A percentile compares a stretch with the other conserved stretches of the same genome.
These are phyloP conservation scores for Siderastrea siderea DNA, from an alignment of 92 coral and sea anemone species.

Conservation along the genomic window DNA sequence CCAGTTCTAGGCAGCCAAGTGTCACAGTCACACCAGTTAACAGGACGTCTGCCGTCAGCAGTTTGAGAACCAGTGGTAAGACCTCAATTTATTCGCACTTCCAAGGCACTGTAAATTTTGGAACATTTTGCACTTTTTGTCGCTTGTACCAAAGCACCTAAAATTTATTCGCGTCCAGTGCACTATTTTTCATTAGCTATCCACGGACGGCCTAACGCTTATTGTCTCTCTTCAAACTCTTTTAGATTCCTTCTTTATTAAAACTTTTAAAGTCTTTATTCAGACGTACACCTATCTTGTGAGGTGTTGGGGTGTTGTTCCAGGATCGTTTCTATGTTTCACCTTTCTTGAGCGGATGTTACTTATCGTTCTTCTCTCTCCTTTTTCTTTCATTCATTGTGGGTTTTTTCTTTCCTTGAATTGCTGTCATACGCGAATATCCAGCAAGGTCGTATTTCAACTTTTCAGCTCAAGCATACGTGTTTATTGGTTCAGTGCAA, in stretches of 20 bases:
- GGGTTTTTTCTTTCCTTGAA: neutral
- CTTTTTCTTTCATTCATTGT: neutral
- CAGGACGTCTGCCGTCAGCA: slow-evolving; percentile 7
- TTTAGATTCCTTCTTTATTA: neutral
- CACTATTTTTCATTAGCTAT: neutral
- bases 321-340: neutral
- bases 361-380: neutral
- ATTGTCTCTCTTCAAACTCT: neutral
- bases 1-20: slow-evolving; percentile 17
- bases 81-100: slow-evolving; percentile 16
- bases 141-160: neutral
- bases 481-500: neutral
- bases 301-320: slow-evolving; percentile 4
- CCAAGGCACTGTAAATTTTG: slow-evolving; percentile 4
- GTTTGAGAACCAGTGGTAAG: slow-evolving; percentile 26
- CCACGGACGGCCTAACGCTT: neutral
- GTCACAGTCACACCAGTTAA: slow-evolving; percentile 31
- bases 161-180: neutral
- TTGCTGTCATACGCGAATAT: neutral
- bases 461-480: neutral
- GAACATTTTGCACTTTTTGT: neutral
- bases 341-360: neutral
- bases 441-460: neutral
- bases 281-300: neutral
- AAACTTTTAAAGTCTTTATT: neutral